Evolutionary conservation across 2,113 vertebrate genomes (phyloP), one percentile per base, ranked within the genome.

Genomic region (Pluvianellus socialis): DNA sequence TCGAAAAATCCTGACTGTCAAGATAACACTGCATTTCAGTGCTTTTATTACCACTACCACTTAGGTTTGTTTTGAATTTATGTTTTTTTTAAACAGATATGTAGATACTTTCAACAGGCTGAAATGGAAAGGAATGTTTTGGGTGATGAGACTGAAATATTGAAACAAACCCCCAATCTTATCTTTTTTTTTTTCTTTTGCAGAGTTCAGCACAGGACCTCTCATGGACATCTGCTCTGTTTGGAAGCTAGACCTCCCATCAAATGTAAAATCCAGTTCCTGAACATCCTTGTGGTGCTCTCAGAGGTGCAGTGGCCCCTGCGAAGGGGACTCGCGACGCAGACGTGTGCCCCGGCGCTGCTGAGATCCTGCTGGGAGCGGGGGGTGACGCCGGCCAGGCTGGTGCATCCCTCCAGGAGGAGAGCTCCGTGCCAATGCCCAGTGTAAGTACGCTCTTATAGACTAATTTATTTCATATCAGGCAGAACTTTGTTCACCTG

Each of bases 231-330:
- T 11, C 71, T 66, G 52, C 47, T 77, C 50, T 15, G 2, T 8
- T 72, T 47, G 47, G 56, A 58, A 71, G 10, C 17, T 26, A 27
- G 59, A 21, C 44, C 15, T 40, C 6, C 42, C 2, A 1, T 27
- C 50, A 38, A 3, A 6, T 26, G 28, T 17, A 23, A 66, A 49
- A 17, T 27, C 26, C 26, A 5, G 30, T 5, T 71, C 49, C 53
- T 19, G 53, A 21, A 4, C 53, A 3, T 30, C 12, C 1, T 28
- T 6, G 7, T 13, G 33, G 19, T 12, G 28, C 47, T 40, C 2
- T 14, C 14, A 1, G 7, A 5, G 3, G 4, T 2, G 12, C 13
- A 8, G 61, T 26, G 3, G 2, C 16, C 56, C 42, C 49, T 2
- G 26, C 7, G 50, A 11, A 17, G 59, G 17, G 17, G 45, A 44